phyloP scores from a whole-genome alignment of 2,888 invertebrate species.

The Cancer borealis region DNA sequence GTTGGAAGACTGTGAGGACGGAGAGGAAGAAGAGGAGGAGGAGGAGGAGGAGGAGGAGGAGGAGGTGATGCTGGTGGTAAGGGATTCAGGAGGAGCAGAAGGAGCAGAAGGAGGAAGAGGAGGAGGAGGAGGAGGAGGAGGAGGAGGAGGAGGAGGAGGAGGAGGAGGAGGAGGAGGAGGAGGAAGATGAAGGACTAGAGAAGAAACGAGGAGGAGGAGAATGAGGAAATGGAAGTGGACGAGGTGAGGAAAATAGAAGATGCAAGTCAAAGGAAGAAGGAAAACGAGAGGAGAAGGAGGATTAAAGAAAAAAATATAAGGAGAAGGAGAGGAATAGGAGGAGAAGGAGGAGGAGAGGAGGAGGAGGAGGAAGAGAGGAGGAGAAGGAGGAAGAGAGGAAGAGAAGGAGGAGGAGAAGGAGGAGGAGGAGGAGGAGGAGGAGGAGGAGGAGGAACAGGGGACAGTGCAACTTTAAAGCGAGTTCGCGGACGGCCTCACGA shows the following conservation, averaged over 20 bases:
- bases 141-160: neutral
- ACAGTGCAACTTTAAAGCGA: constrained; percentile 36
- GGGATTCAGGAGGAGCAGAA: no score
- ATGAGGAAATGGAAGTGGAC: neutral
- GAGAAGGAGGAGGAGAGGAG: neutral
- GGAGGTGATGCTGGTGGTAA: no score
- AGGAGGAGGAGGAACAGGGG: neutral
- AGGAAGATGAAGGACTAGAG: neutral
- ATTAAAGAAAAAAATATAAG: neutral
- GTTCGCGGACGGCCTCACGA: neutral
- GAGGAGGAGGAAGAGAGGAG: neutral
- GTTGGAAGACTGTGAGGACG: neutral
- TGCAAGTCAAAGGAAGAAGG: neutral
- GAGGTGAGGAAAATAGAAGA: neutral
- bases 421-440: neutral
- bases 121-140: neutral
- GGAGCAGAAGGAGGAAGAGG: no score
- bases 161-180: neutral
- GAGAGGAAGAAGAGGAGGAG: no score
- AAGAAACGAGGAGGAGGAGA: neutral
- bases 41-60: no score
- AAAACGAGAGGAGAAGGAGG: neutral
- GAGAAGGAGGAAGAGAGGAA: neutral
- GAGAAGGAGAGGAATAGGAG: neutral
- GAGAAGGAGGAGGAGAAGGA: neutral